Evolutionary conservation across 2,113 vertebrate species (phyloP), one percentile per base, ranked within the genome.

Genomic region (Scortum barcoo): DNA sequence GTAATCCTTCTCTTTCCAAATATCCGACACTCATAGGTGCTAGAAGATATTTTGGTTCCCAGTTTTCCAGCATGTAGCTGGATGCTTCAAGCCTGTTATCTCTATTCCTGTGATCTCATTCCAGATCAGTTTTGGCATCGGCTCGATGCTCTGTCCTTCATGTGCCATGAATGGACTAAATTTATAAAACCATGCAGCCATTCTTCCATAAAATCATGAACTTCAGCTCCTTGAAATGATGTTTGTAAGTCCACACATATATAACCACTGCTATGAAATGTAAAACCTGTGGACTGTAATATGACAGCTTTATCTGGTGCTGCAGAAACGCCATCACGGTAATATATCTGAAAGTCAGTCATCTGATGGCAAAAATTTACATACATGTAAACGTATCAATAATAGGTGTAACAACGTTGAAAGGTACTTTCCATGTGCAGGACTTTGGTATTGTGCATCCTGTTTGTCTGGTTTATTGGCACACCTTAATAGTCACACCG

Each of bases 61-160:
- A 63, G 72, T 79, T 82, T 86, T 24, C 38, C 65, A 57, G 69
- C 61, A 57, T 83, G 80, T 24, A 28, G 56, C 75, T 50, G 61
- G 65, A 66, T 66, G 63, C 33, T 73, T 17, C 76, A 53, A 54
- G 61, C 62, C 19, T 13, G 78, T 85, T 76, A 62, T 87, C 42
- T 72, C 72, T 50, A 1, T 38, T 72, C 50, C 51, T 79, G 4
- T 81, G 48, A 83, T 89, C 38, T 78, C 24, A 50, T 16, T 88
- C 76, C 83, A 83, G 48, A 87, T 86, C 70, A 72, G 79, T 79
- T 77, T n/a, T 80, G 78, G 72, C 67, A 54, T 70, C 26, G 69
- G 30, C 19, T 8, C 57, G 46, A 63, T 40, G 50, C 44, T n/a
- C 61, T 67, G 76, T 40, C 61, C 60, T 67, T 58, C 40, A 19